Conservation (phyloP, 1,140 invertebrate genomes). For the Harlomillsia oculata region DNA sequence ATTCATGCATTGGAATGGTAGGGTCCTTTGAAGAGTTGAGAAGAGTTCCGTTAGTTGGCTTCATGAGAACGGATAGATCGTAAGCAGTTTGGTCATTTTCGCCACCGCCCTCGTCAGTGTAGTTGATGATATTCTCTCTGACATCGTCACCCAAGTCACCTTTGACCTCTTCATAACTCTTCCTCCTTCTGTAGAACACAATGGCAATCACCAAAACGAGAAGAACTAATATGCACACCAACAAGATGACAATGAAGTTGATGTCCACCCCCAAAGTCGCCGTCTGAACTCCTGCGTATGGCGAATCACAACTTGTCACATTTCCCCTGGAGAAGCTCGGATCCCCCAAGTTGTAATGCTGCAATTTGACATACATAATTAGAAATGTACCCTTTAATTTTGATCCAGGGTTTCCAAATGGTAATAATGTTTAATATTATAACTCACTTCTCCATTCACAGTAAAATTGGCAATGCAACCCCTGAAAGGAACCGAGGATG, state of each 20-base stretch:
- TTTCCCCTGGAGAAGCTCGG: slow-evolving; percentile 55
- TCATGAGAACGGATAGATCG: slow-evolving; percentile 78
- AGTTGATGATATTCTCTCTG: slow-evolving; percentile 91
- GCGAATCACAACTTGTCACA: slow-evolving; percentile 54
- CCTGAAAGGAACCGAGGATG: slow-evolving; percentile 56
- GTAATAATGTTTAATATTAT: neutral
- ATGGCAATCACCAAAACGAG: slow-evolving; percentile 73
- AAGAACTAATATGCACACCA: slow-evolving; percentile 65
- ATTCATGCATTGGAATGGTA: slow-evolving; percentile 40
- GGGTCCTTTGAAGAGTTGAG: slow-evolving; percentile 41
- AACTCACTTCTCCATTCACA: slow-evolving; percentile 58
- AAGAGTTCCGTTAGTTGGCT: slow-evolving; percentile 53
- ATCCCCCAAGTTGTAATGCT: slow-evolving; percentile 65
- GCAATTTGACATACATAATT: slow-evolving; percentile 34
- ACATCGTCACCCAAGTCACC: slow-evolving; percentile 91
- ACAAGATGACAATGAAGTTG: slow-evolving; percentile 72
- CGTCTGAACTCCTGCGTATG: slow-evolving; percentile 56
- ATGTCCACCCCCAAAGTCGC: slow-evolving; percentile 69
- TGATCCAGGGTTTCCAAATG: neutral
- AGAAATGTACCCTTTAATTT: slow-evolving; percentile 9
- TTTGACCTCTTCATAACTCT: slow-evolving; percentile 67
- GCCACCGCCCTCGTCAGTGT: slow-evolving; percentile 93
- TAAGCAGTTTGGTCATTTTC: slow-evolving; percentile 86
- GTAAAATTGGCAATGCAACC: slow-evolving; percentile 81
- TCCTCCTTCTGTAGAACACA: slow-evolving; percentile 65